Evolutionary conservation across 2,797 vertebrate genomes (phyloP).

Genomic region (Epinephelus malabaricus): DNA sequence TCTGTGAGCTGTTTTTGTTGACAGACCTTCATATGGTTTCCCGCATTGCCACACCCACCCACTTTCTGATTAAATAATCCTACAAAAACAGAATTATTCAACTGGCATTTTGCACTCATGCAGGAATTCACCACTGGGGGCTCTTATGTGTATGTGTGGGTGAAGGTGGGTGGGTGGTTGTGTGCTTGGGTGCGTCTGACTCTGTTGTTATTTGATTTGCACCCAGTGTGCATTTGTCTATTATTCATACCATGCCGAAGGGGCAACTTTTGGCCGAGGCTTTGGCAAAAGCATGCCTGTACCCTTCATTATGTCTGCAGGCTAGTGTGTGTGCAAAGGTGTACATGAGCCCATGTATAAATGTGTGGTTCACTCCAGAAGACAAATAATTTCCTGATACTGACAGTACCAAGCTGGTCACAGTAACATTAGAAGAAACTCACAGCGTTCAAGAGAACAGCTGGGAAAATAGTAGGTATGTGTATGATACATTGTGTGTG

Average conservation of each 20-base stretch:
- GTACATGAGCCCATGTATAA: not conserved
- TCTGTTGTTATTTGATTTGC: conserved; percentile 84
- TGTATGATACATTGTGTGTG: conserved; percentile 8
- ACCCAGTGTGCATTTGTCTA: conserved; percentile 69
- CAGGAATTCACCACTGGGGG: conserved; percentile 62
- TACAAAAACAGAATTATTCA: conserved; percentile 82
- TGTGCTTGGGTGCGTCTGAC: conserved; percentile 63
- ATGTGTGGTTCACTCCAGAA: conserved; percentile 47
- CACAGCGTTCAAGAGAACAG: conserved; percentile 52
- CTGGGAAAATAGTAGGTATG: conserved; percentile 27
- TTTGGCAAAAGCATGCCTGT: conserved; percentile 64
- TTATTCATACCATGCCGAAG: conserved; percentile 81
- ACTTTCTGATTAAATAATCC: conserved; percentile 73
- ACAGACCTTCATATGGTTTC: conserved; percentile 36
- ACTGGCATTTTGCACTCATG: conserved; percentile 78
- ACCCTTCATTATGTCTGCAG: conserved; percentile 63
- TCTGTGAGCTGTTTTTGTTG: conserved; percentile 42
- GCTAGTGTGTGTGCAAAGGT: conserved; percentile 28
- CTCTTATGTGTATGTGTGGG: conserved; percentile 45
- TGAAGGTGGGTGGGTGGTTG: conserved; percentile 45
- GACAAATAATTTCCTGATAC: conserved; percentile 56
- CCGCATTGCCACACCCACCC: conserved; percentile 22
- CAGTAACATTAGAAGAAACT: conserved; percentile 68
- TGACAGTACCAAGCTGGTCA: conserved; percentile 56
- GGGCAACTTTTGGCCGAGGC: conserved; percentile 75